Evolutionary conservation across 2,888 invertebrate species (phyloP).

Genomic region (Epirrita christyi): DNA sequence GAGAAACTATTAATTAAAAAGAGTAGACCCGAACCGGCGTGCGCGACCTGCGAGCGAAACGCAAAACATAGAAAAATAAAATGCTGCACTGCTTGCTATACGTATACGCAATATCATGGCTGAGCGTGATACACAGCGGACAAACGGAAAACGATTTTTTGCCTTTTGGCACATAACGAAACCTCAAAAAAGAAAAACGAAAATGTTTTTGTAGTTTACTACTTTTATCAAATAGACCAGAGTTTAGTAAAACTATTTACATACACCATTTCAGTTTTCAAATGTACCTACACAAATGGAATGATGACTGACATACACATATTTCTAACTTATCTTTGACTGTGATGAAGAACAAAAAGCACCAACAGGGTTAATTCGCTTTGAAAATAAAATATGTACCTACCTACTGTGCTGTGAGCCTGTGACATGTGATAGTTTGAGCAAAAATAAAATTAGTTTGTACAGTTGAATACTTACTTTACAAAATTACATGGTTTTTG

Average conservation of each 20-base stretch:
- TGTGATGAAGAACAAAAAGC: background rate
- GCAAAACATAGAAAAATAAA: too few relatives aligned
- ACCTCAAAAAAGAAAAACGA: too few relatives aligned
- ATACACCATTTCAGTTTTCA: conserved; percentile 16
- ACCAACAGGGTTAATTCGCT: conserved; percentile 10
- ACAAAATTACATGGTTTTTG: conserved; percentile 42
- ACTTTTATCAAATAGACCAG: conserved; percentile 51
- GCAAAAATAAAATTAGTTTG: conserved; percentile 28
- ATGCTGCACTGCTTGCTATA: too few relatives aligned
- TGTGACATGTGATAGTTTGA: conserved; percentile 25
- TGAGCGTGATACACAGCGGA: too few relatives aligned
- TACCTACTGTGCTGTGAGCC: too few relatives aligned
- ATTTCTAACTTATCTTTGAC: background rate
- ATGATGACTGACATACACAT: conserved; percentile 6
- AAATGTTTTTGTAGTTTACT: conserved; percentile 13
- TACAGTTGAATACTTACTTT: conserved; percentile 31
- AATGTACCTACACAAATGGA: conserved; percentile 12
- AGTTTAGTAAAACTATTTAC: conserved; percentile 49
- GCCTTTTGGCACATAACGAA: too few relatives aligned
- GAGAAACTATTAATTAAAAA: too few relatives aligned
- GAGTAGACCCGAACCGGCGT: too few relatives aligned
- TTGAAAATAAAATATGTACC: conserved; percentile 12
- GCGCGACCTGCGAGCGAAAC: too few relatives aligned
- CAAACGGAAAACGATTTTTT: too few relatives aligned
- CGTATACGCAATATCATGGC: too few relatives aligned